phyloP scores from a whole-genome alignment of 2,113 vertebrate genomes.

The Poecilia latipinna region DNA sequence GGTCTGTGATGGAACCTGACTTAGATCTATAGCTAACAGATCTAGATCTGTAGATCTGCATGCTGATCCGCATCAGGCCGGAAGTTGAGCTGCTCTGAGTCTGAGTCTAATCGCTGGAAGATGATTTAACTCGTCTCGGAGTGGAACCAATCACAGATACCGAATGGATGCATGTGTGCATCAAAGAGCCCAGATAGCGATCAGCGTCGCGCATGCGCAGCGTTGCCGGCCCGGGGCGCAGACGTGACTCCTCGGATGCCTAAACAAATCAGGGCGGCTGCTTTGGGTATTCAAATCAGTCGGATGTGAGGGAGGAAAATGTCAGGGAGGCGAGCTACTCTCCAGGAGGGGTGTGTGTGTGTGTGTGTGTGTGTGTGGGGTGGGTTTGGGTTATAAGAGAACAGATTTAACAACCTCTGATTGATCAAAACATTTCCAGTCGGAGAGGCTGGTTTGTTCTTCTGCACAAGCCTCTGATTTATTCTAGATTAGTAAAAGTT shows the following conservation, averaged over 20 bases:
- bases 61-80: slow-evolving; percentile 19
- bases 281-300: neutral
- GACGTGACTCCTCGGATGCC: slow-evolving; percentile 38
- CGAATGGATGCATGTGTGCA: neutral
- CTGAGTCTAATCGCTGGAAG: slow-evolving; percentile 3
- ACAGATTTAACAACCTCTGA: neutral
- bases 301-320: neutral
- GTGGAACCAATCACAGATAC: slow-evolving; percentile 14
- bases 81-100: slow-evolving; percentile 32
- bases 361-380: no score
- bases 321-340: neutral
- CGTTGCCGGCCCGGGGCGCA: slow-evolving; percentile 9
- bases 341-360: neutral
- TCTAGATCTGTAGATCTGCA: no score
- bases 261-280: slow-evolving; percentile 26
- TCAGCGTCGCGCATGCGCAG: slow-evolving; percentile 9
- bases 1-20: neutral
- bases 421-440: neutral
- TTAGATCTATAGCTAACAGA: neutral
- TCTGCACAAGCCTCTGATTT: neutral
- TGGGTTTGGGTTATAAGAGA: no score
- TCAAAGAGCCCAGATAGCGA: slow-evolving; percentile 58
- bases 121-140: neutral
- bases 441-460: neutral
- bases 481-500: neutral